phyloP scores from a whole-genome alignment of 1,140 invertebrate species.

The Apocrypta bakeri region DNA sequence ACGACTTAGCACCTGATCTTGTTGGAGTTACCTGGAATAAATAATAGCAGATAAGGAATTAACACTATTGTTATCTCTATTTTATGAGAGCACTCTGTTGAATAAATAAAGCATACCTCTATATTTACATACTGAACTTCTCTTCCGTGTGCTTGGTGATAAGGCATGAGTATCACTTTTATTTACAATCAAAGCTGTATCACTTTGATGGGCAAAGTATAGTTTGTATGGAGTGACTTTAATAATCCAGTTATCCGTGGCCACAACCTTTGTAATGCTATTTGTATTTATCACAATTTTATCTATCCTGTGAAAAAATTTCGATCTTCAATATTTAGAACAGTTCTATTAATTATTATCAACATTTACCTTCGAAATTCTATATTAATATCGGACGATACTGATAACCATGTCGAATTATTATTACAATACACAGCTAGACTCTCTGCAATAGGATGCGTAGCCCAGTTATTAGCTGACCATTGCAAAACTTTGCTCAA shows the following conservation, averaged over 20 bases:
- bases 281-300: conserved; percentile 84
- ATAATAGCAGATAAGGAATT: conserved; percentile 22
- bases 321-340: neutral
- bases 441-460: conserved; percentile 84
- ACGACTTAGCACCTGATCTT: conserved; percentile 75
- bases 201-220: conserved; percentile 84
- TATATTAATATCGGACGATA: conserved; percentile 84
- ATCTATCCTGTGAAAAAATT: conserved; percentile 77
- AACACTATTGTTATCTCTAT: no score
- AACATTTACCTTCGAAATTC: conserved; percentile 83
- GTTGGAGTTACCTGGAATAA: conserved; percentile 77
- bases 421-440: conserved; percentile 79
- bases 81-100: no score
- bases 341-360: neutral
- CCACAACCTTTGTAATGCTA: conserved; percentile 82
- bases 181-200: conserved; percentile 83
- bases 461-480: conserved; percentile 80
- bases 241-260: conserved; percentile 92
- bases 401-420: conserved; percentile 78
- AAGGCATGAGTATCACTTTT: conserved; percentile 85
- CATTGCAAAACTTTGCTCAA: conserved; percentile 77
- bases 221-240: conserved; percentile 87
- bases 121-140: conserved; percentile 88
- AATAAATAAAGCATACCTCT: conserved; percentile 66
- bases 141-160: conserved; percentile 78